Evolutionary conservation across 2,888 invertebrate genomes (phyloP), one percentile per base, ranked within the genome.

Genomic region (Drosophila mulleri): DNA sequence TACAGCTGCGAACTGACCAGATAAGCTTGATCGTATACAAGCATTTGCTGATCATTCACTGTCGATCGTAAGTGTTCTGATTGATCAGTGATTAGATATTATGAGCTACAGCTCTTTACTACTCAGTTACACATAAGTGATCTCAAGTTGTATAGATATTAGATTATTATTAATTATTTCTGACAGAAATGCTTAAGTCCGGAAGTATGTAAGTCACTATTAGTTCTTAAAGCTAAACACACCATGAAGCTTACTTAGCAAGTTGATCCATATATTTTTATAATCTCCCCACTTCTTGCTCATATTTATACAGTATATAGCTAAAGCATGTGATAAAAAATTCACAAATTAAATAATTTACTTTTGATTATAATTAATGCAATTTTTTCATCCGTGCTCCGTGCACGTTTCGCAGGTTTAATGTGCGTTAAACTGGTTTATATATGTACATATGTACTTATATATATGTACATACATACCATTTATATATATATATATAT

Each of bases 381-480:
- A 60, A 64, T 72, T 74, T 67, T 20, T 39, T 23, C n/a, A 29
- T 14, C 14, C n/a, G 18, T n/a, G 23, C 16, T 53, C 23, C 7
- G 42, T 56, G 41, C 64, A 65, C 56, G 75, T 62, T 73, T 62
- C 41, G 75, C 61, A 68, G 73, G 37, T 18, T 1, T 42, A 76
- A 73, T 61, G 26, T 57, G 44, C 39, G 35, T 16, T 9, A 12
- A 29, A 39, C 26, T 18, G 26, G 52, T 44, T 7, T 44, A 45
- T 23, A 45, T 23, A 45, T 23, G 23, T 23, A 42, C 26, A 4
- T 3, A 3, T 44, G 16, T 56, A 23, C 59, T 50, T 67, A 41
- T 8, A n/a, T 20, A 35, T 44, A 29, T n/a, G n/a, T 52, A 29
- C 35, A 52, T 60, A 44, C 29, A 29, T 32, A 32, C 12, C 18